Conservation (phyloP, 2,113 vertebrate genomes). For the Lanius ludovicianus region DNA sequence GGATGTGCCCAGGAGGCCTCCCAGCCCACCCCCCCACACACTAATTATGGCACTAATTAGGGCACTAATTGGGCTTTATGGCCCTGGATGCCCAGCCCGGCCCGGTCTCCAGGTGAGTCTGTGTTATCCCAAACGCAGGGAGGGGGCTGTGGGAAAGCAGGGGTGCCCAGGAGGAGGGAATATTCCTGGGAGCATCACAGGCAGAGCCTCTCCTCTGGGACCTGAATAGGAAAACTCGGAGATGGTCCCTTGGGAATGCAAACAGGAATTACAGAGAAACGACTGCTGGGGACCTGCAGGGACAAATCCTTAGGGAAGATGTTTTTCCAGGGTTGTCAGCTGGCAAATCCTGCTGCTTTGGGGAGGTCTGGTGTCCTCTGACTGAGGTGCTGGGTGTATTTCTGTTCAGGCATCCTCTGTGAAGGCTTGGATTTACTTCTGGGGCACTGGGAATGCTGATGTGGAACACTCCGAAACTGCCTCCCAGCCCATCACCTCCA, state of each 20-base stretch:
- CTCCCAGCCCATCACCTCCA: not conserved
- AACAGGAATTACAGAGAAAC: accelerated
- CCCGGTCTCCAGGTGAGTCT: not conserved
- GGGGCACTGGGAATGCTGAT: not conserved
- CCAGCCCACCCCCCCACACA: too few relatives aligned
- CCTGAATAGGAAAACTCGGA: not conserved
- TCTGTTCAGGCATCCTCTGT: not conserved
- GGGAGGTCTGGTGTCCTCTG: not conserved
- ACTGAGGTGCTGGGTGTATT: not conserved
- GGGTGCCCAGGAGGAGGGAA: not conserved
- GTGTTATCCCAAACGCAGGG: not conserved
- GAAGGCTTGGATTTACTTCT: not conserved
- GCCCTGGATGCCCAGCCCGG: not conserved
- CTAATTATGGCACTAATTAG: not conserved
- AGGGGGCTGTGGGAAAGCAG: not conserved
- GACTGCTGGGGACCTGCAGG: not conserved
- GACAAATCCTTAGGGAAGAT: not conserved
- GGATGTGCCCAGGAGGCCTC: not conserved
- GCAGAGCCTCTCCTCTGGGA: not conserved
- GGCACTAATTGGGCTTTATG: not conserved
- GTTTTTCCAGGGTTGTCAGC: not conserved
- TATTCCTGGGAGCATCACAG: not conserved
- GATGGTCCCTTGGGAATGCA: not conserved
- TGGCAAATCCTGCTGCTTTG: not conserved
- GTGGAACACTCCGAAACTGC: not conserved